Percentiles rank a stretch among this genome's conserved stretches.
Conservation (phyloP, 2,797 vertebrate genomes). For the Pelodytes ibericus region DNA sequence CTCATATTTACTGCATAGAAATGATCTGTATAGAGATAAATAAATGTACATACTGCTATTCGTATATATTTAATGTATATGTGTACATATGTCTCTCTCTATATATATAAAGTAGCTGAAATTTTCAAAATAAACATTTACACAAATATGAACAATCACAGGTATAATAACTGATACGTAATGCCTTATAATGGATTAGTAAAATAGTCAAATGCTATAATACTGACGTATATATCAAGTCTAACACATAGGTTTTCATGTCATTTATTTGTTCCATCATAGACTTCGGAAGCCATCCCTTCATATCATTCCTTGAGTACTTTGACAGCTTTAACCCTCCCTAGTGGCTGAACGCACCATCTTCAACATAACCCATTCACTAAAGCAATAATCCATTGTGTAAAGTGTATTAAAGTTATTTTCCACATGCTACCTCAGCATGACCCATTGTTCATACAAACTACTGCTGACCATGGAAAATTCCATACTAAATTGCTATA, state of each 20-base stretch:
- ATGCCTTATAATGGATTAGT: slow-evolving; percentile 76
- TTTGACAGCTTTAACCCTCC: slow-evolving; percentile 98
- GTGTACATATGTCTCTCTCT: no score
- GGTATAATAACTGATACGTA: background rate
- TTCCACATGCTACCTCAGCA: slow-evolving; percentile 99
- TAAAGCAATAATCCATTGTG: slow-evolving; percentile 99
- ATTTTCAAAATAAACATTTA: background rate
- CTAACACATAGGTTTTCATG: slow-evolving; percentile 95
- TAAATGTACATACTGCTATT: background rate
- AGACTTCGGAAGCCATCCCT: slow-evolving; percentile 90
- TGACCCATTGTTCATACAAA: slow-evolving; percentile 97
- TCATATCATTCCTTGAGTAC: slow-evolving; percentile 91
- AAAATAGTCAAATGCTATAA: slow-evolving; percentile 91
- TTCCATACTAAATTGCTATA: slow-evolving; percentile 88
- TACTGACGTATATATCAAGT: slow-evolving; percentile 88
- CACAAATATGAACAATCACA: background rate
- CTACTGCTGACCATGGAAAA: slow-evolving; percentile 95
- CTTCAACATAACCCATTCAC: slow-evolving; percentile 97
- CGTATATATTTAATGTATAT: no score
- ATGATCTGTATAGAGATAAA: background rate
- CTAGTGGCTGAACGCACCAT: slow-evolving; percentile 92
- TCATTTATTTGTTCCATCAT: slow-evolving; percentile 88
- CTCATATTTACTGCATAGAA: no score
- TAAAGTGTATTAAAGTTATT: slow-evolving; percentile 99
- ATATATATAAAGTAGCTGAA: no score